Evolutionary conservation across 2,888 invertebrate genomes (phyloP), one percentile per base, ranked within the genome.

Genomic region (Tolmerus cingulatus): DNA sequence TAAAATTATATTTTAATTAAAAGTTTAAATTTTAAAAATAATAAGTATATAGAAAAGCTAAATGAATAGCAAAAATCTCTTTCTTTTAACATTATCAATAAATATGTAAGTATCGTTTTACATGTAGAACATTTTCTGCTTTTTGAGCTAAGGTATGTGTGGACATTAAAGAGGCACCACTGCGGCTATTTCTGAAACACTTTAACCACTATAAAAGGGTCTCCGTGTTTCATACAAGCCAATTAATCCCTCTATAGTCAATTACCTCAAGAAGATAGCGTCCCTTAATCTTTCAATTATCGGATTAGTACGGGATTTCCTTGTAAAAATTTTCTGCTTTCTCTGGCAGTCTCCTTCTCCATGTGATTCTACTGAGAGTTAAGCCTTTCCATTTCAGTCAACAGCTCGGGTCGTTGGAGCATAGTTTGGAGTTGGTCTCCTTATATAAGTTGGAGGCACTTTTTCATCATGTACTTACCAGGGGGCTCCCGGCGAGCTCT

Each of bases 271-370:
- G 30, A 27, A 79, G 46, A 51, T 46, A 27, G 79, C 40, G 16
- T 74, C 23, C 14, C 37, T 37, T 85, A 85, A 85, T 85, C 87
- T 57, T 87, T 84, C 87, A 87, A 87, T 87, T 87, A 87, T 84
- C 87, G 76, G 87, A 87, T 87, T 87, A 87, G 76, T 87, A 34
- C 7, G 46, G 74, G 87, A 74, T 79, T 46, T 74, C 27, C 40
- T 86, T 76, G 86, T 76, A 51, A 86, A 86, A 86, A 51, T 86
- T 51, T 86, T 86, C 43, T 86, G 79, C 51, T 79, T 79, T 55
- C 51, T 79, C 51, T 79, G 79, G 23, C 27, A 8, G 46, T 46
- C n/a, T 57, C 30, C 66, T 57, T 19, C 40, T 66, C 27, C 14
- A 57, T 57, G 23, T 30, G 79, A 27, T 27, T 51, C 30, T 46